phyloP scores from a whole-genome alignment of 2,888 invertebrate species.

The Carterocephalus palaemon region DNA sequence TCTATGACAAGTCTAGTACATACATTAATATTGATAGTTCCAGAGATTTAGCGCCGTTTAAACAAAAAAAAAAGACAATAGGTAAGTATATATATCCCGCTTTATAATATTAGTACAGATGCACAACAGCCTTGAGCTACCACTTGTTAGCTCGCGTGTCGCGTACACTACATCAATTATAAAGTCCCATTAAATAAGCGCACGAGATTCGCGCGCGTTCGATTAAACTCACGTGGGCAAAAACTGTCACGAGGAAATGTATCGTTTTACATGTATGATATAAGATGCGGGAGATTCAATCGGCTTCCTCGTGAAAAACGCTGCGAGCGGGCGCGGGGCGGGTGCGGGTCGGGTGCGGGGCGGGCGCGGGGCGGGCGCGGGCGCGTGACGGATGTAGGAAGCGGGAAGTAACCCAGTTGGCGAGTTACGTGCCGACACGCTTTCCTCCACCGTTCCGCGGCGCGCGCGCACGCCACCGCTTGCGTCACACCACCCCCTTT shows the following conservation, averaged over 20 bases:
- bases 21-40: no score
- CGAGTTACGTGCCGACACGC: constrained; percentile 54
- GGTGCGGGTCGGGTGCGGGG: constrained; percentile 17
- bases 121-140: no score
- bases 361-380: constrained; percentile 1
- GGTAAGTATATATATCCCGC: no score
- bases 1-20: no score
- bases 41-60: no score
- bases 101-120: no score
- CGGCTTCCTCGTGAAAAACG: constrained; percentile 32
- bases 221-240: no score
- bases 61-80: no score
- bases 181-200: no score
- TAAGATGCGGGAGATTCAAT: constrained; percentile 28
- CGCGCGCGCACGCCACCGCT: constrained; percentile 37
- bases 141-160: no score
- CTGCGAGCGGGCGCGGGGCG: constrained; percentile 2
- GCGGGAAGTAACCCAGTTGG: constrained; percentile 66
- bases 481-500: constrained; percentile 24
- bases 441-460: constrained; percentile 54
- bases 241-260: constrained; percentile 4
- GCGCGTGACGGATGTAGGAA: constrained; percentile 45
- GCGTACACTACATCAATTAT: no score
- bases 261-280: not conserved
- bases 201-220: no score